A percentile compares a stretch with the other conserved stretches of the same genome.
These are phyloP conservation scores for Gerris buenoi DNA, from an alignment of 1,140 invertebrate genomes.

Conservation along the genomic window DNA sequence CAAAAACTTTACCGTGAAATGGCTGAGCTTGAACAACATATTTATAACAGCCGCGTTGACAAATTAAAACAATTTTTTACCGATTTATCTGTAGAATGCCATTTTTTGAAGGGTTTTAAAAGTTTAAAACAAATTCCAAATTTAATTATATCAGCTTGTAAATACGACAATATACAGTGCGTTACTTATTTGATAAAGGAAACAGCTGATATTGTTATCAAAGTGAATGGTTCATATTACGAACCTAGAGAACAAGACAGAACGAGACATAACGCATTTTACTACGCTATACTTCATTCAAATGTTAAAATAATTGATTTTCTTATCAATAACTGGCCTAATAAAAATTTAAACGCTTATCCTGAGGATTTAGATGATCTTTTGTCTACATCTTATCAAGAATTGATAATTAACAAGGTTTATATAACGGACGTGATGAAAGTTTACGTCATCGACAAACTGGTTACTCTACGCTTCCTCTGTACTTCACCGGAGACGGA, in stretches of 20 bases:
- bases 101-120: no score
- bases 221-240: background rate
- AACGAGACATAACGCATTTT: slow-evolving; percentile 11
- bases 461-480: slow-evolving; percentile 7
- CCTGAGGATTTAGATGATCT: slow-evolving; percentile 4
- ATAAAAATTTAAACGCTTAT: slow-evolving; percentile 4
- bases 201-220: background rate
- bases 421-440: slow-evolving; percentile 12
- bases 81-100: no score
- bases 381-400: slow-evolving; percentile 11
- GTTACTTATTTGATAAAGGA: background rate
- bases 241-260: slow-evolving; percentile 4
- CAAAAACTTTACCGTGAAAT: no score
- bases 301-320: slow-evolving; percentile 10
- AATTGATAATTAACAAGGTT: slow-evolving; percentile 13
- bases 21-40: no score
- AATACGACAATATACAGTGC: background rate
- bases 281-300: slow-evolving; percentile 10
- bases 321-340: slow-evolving; percentile 15
- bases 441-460: slow-evolving; percentile 12
- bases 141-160: background rate
- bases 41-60: no score
- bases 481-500: background rate
- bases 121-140: no score
- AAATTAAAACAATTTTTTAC: no score